phyloP scores from a whole-genome alignment of 2,888 invertebrate genomes.

The Dryobotodes eremita region DNA sequence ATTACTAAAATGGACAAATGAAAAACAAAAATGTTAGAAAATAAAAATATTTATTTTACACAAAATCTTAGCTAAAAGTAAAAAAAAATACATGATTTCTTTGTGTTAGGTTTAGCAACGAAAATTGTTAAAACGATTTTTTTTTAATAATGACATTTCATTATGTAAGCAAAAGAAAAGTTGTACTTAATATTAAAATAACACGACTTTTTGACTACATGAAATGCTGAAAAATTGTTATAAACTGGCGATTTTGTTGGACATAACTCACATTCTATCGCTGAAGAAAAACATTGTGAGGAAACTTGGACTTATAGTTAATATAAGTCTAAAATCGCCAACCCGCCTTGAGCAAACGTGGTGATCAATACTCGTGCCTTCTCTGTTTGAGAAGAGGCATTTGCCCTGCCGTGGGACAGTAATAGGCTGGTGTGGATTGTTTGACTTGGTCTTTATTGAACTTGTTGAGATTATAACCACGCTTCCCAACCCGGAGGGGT shows the following conservation, averaged over 20 bases:
- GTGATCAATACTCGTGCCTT: too few species aligned
- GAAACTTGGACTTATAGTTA: background rate
- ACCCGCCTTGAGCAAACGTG: background rate
- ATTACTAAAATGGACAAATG: too few species aligned
- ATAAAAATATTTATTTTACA: slow-evolving; percentile 23
- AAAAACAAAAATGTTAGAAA: background rate
- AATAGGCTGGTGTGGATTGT: too few species aligned
- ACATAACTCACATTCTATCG: background rate
- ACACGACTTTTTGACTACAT: background rate
- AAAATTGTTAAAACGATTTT: background rate
- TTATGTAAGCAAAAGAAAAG: background rate
- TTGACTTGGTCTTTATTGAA: background rate
- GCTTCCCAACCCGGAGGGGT: slow-evolving; percentile 58
- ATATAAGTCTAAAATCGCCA: background rate
- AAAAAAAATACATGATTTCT: slow-evolving; percentile 7
- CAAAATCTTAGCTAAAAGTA: background rate
- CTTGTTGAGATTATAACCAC: slow-evolving; percentile 47
- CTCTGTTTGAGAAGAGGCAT: background rate
- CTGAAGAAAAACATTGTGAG: background rate
- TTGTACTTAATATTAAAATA: background rate
- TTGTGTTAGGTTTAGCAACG: background rate
- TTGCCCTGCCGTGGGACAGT: too few species aligned
- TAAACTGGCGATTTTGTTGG: background rate
- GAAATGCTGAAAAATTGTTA: background rate
- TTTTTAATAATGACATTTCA: background rate